These are phyloP conservation scores for Phalacrocorax carbo DNA, from an alignment of 2,113 vertebrate species.

Conservation along the genomic window DNA sequence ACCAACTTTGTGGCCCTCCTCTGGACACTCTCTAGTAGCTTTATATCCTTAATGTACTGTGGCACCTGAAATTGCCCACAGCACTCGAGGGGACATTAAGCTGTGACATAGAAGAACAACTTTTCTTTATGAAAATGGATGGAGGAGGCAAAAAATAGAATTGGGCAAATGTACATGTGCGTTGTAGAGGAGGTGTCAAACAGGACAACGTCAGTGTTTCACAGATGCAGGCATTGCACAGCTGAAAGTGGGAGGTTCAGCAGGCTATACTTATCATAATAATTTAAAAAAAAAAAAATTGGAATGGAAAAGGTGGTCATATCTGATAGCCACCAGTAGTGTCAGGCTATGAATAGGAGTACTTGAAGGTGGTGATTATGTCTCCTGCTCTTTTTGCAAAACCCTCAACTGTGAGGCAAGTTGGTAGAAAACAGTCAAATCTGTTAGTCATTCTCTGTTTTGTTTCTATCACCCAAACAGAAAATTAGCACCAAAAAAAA, in stretches of 20 bases:
- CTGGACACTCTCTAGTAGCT: too few species aligned
- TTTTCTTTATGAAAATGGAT: background rate
- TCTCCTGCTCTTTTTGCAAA: background rate
- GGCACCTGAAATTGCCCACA: too few species aligned
- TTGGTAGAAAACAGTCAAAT: background rate
- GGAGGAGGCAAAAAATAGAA: background rate
- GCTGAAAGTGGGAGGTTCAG: background rate
- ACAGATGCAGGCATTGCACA: background rate
- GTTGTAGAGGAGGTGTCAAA: background rate
- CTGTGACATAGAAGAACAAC: background rate
- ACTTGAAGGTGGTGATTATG: background rate
- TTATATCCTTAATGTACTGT: too few species aligned
- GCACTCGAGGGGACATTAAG: too few species aligned
- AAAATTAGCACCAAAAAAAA: background rate
- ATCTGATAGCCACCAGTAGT: background rate
- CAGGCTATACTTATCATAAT: background rate
- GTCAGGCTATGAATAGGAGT: background rate
- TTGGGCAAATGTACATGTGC: rapidly evolving
- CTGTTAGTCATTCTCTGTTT: background rate
- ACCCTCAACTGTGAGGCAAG: background rate
- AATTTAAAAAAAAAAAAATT: background rate
- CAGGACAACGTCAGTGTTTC: background rate
- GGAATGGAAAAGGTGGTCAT: background rate
- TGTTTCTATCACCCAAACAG: background rate
- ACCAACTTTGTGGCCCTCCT: too few species aligned